These are phyloP conservation scores for Megaleporinus macrocephalus DNA, from an alignment of 2,113 vertebrate species.

Conservation along the genomic window DNA sequence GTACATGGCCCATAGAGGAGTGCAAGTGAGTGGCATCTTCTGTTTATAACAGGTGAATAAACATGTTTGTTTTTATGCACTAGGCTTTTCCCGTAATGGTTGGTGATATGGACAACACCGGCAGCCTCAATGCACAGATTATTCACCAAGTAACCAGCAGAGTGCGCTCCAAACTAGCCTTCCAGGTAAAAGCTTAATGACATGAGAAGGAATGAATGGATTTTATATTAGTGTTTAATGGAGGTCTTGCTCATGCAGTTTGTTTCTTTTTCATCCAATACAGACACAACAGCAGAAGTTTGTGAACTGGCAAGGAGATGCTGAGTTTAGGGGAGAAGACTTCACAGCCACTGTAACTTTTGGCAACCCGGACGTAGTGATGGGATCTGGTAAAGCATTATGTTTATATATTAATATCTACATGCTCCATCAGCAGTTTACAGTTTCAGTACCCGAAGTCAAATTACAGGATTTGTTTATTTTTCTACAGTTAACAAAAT, in stretches of 20 bases:
- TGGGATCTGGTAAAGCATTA: constrained; percentile 83
- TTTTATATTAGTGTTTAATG: background rate
- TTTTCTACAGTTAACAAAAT: too few relatives aligned
- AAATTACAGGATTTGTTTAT: too few relatives aligned
- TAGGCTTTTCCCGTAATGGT: constrained; percentile 88
- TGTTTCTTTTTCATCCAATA: background rate
- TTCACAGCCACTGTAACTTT: constrained; percentile 85
- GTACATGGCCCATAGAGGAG: too few relatives aligned
- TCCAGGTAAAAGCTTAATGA: constrained; percentile 77
- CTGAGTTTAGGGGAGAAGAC: constrained; percentile 84
- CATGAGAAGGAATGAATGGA: background rate
- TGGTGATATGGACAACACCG: constrained; percentile 88
- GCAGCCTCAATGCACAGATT: constrained; percentile 89
- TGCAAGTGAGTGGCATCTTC: too few relatives aligned
- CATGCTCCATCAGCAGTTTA: too few relatives aligned
- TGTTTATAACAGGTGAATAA: background rate
- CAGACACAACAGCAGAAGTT: constrained; percentile 91
- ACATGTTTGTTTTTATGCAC: background rate
- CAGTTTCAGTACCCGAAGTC: too few relatives aligned
- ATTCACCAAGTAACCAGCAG: constrained; percentile 83
- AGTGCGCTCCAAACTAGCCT: constrained; percentile 85
- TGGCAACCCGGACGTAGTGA: constrained; percentile 86
- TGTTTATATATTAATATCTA: background rate
- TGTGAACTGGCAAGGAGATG: constrained; percentile 89
- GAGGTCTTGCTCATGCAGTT: background rate